Evolutionary conservation across 1,140 invertebrate genomes (phyloP), one percentile per base, ranked within the genome.

Genomic region (Zaprionus camerounensis): DNA sequence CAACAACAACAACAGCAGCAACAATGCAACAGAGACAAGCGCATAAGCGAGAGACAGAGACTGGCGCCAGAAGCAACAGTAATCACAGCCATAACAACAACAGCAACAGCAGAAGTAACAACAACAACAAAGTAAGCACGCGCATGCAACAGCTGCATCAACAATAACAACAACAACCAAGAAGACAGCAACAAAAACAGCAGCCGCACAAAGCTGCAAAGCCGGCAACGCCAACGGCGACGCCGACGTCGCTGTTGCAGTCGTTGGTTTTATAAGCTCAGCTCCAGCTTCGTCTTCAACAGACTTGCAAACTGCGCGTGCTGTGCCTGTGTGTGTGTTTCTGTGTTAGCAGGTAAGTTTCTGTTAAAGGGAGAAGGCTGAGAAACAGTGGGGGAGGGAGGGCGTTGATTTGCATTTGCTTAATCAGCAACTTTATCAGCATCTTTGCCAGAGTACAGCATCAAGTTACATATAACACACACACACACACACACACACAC

Each of bases 101-200:
- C 34, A 53, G 59, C 59, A 73, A 69, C 26, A 44, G 36, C 31
- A 55, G 17, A 49, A 80, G 15, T 34, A 58, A 53, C 13, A 59
- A 26, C 24, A 51, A 62, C 28, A 55, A 61, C 17, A 51, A 68
- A 24, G 58, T 15, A 59, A 36, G 59, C 62, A 58, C 20, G 72
- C 64, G 51, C 76, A 82, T 87, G 70, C 83, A 86, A 80, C 82
- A 86, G 83, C 76, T 82, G 83, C 80, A 62, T 34, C 41, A 63
- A 44, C 41, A 72, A 53, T n/a, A 64, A 38, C 24, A 82, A 69
- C 65, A 51, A 65, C 28, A 55, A 57, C 17, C 38, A 67, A 28
- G 46, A 63, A 36, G 31, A 22, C 36, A 24, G 20, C 34, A 58
- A 41, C 58, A 24, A 13, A 20, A 38, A 17, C 15, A 22, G 34